These are phyloP conservation scores for Calypte anna DNA, from an alignment of 2,113 vertebrate genomes.

Conservation along the genomic window DNA sequence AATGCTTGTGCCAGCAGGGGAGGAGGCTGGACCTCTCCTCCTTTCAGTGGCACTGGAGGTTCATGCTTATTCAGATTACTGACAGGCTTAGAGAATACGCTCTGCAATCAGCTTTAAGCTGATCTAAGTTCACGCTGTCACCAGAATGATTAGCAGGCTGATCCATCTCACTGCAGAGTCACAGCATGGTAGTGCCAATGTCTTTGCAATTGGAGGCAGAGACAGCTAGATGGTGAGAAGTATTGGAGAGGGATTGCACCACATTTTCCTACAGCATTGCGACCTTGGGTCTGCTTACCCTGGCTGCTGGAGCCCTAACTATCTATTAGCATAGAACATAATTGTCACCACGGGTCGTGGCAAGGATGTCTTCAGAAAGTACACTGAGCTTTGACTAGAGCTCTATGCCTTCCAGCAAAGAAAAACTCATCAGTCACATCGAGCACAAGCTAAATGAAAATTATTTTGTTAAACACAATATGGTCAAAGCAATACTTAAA, in stretches of 20 bases:
- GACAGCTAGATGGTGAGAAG: not conserved
- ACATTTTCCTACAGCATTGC: rapidly evolving
- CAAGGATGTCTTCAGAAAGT: not conserved
- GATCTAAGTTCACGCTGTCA: not conserved
- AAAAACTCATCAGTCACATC: not conserved
- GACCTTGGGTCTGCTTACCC: not conserved
- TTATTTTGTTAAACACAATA: not conserved
- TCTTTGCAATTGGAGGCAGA: rapidly evolving
- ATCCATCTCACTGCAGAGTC: not conserved
- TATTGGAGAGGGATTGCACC: rapidly evolving
- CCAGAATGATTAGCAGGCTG: not conserved
- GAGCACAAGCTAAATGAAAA: not conserved
- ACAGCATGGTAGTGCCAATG: not conserved
- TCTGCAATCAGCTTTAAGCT: slow-evolving; percentile 14
- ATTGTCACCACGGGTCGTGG: not conserved
- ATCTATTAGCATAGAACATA: not conserved
- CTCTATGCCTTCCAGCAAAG: not conserved
- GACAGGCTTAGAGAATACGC: slow-evolving; percentile 12
- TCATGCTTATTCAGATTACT: not conserved
- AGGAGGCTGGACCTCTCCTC: not conserved
- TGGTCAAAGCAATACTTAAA: not conserved
- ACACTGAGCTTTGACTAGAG: not conserved
- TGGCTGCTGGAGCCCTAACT: not conserved
- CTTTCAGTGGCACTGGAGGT: not conserved
- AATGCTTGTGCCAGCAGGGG: slow-evolving; percentile 22